A percentile compares a stretch with the other conserved stretches of the same genome.
Evolutionary conservation across 2,888 invertebrate species (phyloP).

Genomic region (Helleia helle): DNA sequence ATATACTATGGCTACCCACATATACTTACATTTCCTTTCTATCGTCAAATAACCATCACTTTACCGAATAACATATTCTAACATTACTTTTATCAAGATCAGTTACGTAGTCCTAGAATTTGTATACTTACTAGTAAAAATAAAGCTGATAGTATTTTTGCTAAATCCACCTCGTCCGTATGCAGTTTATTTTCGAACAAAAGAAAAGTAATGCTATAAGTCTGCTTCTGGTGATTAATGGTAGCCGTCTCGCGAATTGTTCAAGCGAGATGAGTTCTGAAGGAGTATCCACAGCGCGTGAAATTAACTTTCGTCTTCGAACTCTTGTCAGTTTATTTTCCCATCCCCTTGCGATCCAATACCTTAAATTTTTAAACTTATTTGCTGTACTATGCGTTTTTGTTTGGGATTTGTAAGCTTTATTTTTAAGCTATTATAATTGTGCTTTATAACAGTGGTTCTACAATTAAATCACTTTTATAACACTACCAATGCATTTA

Average conservation of each 20-base stretch:
- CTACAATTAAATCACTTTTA: too few species aligned
- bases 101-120: too few species aligned
- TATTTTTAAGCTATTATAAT: background rate
- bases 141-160: too few species aligned
- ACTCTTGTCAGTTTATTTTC: conserved; percentile 55
- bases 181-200: conserved; percentile 17
- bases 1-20: too few species aligned
- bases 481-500: too few species aligned
- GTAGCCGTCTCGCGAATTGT: conserved; percentile 52
- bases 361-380: conserved; percentile 3
- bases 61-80: too few species aligned
- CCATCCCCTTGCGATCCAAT: conserved; percentile 15
- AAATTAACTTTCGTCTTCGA: conserved; percentile 66
- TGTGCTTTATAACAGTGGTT: too few species aligned
- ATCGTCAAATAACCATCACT: too few species aligned
- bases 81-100: too few species aligned
- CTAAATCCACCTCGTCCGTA: conserved; percentile 4
- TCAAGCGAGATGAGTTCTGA: conserved; percentile 62
- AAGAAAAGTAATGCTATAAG: conserved; percentile 42
- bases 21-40: too few species aligned
- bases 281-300: conserved; percentile 65
- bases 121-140: too few species aligned
- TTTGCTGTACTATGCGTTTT: background rate
- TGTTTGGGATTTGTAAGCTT: background rate
- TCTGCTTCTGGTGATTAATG: conserved; percentile 57